phyloP scores from a whole-genome alignment of 2,888 invertebrate species.

The Eristalis tenax region DNA sequence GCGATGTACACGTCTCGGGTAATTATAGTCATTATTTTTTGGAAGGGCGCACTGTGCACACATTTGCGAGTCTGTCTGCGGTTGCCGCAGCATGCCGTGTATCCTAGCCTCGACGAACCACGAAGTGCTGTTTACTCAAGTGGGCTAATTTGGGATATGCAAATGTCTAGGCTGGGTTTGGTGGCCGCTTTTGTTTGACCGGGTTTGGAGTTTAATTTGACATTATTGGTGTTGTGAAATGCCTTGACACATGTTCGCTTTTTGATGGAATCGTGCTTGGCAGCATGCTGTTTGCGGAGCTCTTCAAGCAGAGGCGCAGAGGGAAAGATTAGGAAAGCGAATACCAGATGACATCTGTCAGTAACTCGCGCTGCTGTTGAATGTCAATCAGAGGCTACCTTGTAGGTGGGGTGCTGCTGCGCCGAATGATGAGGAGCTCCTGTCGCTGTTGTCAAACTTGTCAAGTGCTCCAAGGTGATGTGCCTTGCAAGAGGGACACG shows the following conservation, averaged over 20 bases:
- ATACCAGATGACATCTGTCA: background rate
- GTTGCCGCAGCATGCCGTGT: background rate
- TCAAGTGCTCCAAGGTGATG: background rate
- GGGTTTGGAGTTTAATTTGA: conserved; percentile 17
- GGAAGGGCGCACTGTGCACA: conserved; percentile 22
- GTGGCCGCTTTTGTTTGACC: conserved; percentile 25
- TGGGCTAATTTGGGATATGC: conserved; percentile 51
- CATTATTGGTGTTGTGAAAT: background rate
- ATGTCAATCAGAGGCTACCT: background rate
- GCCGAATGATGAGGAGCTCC: background rate
- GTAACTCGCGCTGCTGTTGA: background rate
- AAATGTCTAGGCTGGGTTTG: conserved; percentile 33
- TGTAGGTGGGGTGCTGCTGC: background rate
- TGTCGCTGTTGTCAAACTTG: background rate
- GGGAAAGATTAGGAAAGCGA: background rate
- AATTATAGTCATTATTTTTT: conserved; percentile 36
- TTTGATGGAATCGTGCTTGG: background rate
- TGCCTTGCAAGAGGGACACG: background rate
- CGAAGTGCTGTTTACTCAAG: background rate
- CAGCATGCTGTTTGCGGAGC: background rate
- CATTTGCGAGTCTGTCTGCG: conserved; percentile 11
- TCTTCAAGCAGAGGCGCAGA: background rate
- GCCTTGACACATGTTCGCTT: background rate
- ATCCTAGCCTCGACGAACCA: conserved; percentile 1
- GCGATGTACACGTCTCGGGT: conserved; percentile 32